These are phyloP conservation scores for Geococcyx californianus DNA, from an alignment of 2,113 vertebrate species.

Conservation along the genomic window DNA sequence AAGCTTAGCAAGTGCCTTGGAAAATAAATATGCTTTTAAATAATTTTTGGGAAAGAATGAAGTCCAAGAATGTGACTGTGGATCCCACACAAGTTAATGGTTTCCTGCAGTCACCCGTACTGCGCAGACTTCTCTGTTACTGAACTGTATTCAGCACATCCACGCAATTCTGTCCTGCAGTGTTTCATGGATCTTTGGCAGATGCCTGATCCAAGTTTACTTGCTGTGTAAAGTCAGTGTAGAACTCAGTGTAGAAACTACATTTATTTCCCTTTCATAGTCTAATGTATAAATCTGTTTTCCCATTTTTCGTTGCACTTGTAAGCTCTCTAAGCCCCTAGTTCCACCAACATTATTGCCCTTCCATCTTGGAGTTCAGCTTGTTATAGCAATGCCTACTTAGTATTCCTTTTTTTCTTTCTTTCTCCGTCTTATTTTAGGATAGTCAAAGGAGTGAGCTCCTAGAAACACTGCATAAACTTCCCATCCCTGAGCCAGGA, in stretches of 20 bases:
- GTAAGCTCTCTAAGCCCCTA: not conserved
- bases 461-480: slow-evolving; percentile 85
- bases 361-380: not conserved
- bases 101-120: not conserved
- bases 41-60: not conserved
- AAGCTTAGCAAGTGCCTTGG: not conserved
- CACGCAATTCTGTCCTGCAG: rapidly evolving
- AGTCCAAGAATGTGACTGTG: not conserved
- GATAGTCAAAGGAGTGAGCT: slow-evolving; percentile 90
- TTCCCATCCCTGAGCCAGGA: slow-evolving; percentile 88
- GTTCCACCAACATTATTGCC: not conserved
- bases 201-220: not conserved
- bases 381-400: not conserved
- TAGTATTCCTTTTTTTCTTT: not conserved
- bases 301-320: not conserved
- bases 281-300: not conserved
- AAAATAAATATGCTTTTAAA: not conserved
- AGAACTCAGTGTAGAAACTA: not conserved
- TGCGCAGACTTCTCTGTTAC: not conserved
- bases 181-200: not conserved
- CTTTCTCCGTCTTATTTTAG: slow-evolving; percentile 74
- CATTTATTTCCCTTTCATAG: not conserved
- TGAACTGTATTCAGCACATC: not conserved
- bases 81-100: not conserved
- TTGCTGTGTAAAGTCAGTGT: not conserved